Conservation (phyloP, 1,140 invertebrate genomes). For the Solen grandis region DNA sequence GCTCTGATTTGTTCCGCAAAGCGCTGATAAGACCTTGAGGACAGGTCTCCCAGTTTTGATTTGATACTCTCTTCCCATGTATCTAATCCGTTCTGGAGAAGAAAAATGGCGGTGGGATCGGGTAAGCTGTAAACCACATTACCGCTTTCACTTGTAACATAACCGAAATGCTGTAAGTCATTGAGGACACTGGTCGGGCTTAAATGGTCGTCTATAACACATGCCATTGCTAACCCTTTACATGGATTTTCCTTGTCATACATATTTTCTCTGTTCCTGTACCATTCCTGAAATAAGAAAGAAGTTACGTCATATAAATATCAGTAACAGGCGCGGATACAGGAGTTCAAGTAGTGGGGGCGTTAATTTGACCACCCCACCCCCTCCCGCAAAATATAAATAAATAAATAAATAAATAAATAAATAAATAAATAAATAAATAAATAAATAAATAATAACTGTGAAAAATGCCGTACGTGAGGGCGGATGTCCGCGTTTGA, state of each 20-base stretch:
- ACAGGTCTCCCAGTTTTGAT: neutral
- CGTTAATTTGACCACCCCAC: no score
- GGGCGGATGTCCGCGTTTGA: no score
- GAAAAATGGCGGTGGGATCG: neutral
- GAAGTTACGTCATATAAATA: no score
- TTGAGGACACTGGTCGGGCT: neutral
- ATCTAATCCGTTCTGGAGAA: neutral
- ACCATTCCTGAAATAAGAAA: neutral
- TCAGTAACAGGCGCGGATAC: no score
- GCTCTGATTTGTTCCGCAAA: neutral
- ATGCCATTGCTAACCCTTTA: neutral
- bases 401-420: no score
- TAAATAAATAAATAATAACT: no score
- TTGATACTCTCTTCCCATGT: conserved; percentile 3
- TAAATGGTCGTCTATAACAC: neutral
- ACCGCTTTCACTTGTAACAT: neutral
- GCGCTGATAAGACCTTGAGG: neutral
- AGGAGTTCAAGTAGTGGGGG: no score
- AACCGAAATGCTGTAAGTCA: neutral
- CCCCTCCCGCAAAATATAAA: no score
- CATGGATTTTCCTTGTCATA: neutral
- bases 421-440: no score
- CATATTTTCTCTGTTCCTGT: neutral
- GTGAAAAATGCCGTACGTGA: no score
- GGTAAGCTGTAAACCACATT: neutral